Evolutionary conservation across 1,140 invertebrate genomes (phyloP).

Genomic region (Lycorma delicatula): DNA sequence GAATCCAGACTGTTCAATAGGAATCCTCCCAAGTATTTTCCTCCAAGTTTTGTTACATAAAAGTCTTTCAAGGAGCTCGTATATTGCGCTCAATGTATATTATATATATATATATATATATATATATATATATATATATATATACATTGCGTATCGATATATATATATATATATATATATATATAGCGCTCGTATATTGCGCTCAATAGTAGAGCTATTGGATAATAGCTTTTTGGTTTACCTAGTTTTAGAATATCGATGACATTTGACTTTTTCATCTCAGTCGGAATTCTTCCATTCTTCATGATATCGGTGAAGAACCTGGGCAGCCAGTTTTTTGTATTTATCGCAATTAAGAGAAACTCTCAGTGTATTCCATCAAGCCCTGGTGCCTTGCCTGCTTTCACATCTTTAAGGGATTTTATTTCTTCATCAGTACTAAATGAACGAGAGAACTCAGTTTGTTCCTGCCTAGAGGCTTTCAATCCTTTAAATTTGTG

Average conservation of each 20-base stretch:
- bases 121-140: too few species aligned
- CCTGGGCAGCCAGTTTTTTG: too few species aligned
- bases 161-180: too few species aligned
- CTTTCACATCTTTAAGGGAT: too few species aligned
- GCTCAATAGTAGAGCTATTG: background rate
- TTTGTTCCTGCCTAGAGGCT: background rate
- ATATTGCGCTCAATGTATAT: too few species aligned
- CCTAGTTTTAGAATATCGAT: background rate
- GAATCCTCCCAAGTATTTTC: too few species aligned
- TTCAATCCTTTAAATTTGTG: background rate
- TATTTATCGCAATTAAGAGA: background rate
- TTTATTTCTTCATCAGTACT: background rate
- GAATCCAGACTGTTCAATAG: too few species aligned
- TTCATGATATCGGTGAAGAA: too few species aligned
- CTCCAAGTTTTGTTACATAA: background rate
- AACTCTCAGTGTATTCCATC: background rate
- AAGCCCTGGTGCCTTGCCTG: background rate
- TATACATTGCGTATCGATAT: too few species aligned
- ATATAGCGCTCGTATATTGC: too few species aligned
- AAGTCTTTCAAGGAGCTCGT: background rate
- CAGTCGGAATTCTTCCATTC: background rate
- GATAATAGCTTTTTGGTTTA: background rate
- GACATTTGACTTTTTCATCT: background rate
- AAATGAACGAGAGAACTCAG: background rate
- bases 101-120: too few species aligned